These are phyloP conservation scores for Macropodus opercularis DNA, from an alignment of 2,797 vertebrate genomes.

Conservation along the genomic window DNA sequence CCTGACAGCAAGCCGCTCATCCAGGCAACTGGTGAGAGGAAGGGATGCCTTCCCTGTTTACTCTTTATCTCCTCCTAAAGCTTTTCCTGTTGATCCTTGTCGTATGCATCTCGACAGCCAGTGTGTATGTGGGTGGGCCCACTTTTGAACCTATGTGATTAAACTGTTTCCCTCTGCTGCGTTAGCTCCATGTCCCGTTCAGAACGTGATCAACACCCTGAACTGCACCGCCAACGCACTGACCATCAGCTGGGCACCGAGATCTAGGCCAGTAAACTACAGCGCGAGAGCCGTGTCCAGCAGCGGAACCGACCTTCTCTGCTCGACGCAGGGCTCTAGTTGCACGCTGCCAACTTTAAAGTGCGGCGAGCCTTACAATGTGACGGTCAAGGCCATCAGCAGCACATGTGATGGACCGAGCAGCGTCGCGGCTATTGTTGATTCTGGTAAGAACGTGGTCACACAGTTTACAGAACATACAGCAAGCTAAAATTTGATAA, in stretches of 20 bases:
- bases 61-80: not conserved
- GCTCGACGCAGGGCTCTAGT: conserved; percentile 51
- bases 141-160: no score
- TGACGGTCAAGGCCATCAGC: conserved; percentile 66
- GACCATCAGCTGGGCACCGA: conserved; percentile 68
- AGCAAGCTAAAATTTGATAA: no score
- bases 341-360: conserved; percentile 64
- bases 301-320: conserved; percentile 49
- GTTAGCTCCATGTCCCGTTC: conserved; percentile 76
- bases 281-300: conserved; percentile 41
- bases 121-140: no score
- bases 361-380: conserved; percentile 77
- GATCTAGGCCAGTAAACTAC: conserved; percentile 61
- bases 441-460: conserved; percentile 66
- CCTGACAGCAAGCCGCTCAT: conserved; percentile 60
- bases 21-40: conserved; percentile 72
- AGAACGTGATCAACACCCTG: conserved; percentile 49
- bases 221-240: conserved; percentile 71
- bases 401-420: conserved; percentile 68
- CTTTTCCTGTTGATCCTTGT: no score
- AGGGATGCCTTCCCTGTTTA: not conserved
- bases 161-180: not conserved
- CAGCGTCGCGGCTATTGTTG: conserved; percentile 46
- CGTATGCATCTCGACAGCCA: not conserved
- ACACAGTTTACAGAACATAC: no score